A percentile compares a stretch with the other conserved stretches of the same genome.
Conservation (phyloP, 2,797 vertebrate species). For the Leptatherina wallacei region DNA sequence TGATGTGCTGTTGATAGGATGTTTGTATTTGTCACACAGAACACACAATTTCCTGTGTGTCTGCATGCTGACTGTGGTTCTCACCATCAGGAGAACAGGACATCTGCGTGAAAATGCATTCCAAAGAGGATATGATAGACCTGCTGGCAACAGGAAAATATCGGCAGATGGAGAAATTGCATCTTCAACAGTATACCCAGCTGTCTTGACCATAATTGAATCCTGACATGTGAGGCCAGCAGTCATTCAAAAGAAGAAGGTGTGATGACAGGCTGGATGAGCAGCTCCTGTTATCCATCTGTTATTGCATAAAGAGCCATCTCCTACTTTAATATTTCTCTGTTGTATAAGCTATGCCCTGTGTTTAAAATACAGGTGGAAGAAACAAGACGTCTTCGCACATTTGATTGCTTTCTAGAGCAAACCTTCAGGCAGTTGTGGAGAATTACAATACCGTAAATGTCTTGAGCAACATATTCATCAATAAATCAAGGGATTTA, state of each 20-base stretch:
- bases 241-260: conserved; percentile 46
- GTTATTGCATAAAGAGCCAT: conserved; percentile 28
- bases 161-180: conserved; percentile 45
- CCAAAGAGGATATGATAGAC: conserved; percentile 11
- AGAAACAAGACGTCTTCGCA: background rate
- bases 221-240: conserved; percentile 40
- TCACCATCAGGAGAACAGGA: conserved; percentile 17
- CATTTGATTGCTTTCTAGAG: background rate
- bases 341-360: conserved; percentile 5
- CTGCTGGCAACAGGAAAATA: conserved; percentile 25
- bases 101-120: conserved; percentile 33
- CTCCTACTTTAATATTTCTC: conserved; percentile 17
- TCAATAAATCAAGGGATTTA: background rate
- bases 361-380: background rate
- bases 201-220: conserved; percentile 52
- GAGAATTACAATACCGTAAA: background rate
- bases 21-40: conserved; percentile 25
- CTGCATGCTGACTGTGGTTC: conserved; percentile 9
- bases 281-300: conserved; percentile 38
- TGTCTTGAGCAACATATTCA: background rate
- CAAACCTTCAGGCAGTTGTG: background rate
- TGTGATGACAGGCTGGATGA: conserved; percentile 43
- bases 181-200: conserved; percentile 35
- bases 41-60: background rate
- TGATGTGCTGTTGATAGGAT: conserved; percentile 9